phyloP scores from a whole-genome alignment of 2,888 invertebrate species.

The Diaperis boleti region DNA sequence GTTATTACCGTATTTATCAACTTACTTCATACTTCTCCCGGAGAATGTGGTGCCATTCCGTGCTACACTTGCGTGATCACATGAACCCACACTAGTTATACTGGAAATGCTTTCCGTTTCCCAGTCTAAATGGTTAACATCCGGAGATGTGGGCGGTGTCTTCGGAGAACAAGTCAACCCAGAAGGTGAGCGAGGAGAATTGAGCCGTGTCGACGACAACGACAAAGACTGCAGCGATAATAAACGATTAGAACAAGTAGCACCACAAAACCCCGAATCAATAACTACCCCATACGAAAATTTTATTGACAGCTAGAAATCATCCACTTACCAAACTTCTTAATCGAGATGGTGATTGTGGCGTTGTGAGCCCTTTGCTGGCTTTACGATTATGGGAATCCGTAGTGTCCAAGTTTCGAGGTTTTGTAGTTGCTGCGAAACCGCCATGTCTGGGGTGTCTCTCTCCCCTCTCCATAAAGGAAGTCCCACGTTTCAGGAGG shows the following conservation, averaged over 20 bases:
- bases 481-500: conserved; percentile 57
- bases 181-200: conserved; percentile 57
- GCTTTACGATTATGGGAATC: conserved; percentile 49
- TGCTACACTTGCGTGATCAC: conserved; percentile 86
- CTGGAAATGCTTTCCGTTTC: conserved; percentile 84
- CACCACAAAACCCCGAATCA: background rate
- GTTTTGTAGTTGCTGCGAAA: conserved; percentile 67
- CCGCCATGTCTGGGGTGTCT: conserved; percentile 67
- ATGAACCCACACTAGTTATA: conserved; percentile 82
- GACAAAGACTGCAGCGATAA: conserved; percentile 64
- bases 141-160: conserved; percentile 58
- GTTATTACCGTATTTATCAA: too few relatives aligned
- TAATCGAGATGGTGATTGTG: conserved; percentile 62
- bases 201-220: conserved; percentile 58
- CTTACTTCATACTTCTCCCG: conserved; percentile 66
- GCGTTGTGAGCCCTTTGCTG: conserved; percentile 54
- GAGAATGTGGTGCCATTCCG: conserved; percentile 73
- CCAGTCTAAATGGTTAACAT: conserved; percentile 67
- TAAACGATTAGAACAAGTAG: background rate
- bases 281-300: too few relatives aligned
- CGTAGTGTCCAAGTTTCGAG: conserved; percentile 67
- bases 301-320: background rate
- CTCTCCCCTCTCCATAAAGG: conserved; percentile 62
- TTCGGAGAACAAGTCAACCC: conserved; percentile 54
- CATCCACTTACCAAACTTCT: conserved; percentile 69